phyloP scores from a whole-genome alignment of 2,113 vertebrate species.

The Nycticryphes semicollaris region DNA sequence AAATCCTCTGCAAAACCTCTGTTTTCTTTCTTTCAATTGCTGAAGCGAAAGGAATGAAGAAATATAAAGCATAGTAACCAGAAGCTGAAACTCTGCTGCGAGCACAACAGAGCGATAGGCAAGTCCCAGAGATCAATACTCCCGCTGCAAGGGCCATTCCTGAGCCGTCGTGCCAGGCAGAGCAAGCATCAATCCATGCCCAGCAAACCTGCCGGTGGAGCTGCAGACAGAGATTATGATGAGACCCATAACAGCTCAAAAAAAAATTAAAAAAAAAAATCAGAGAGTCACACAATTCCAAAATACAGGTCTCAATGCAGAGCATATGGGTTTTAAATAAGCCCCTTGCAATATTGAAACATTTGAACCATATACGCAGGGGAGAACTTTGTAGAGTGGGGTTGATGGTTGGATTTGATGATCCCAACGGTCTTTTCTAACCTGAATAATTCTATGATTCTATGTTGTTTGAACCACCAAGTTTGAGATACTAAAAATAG shows the following conservation, averaged over 20 bases:
- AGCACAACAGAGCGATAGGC: accelerated
- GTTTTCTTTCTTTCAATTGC: neutral
- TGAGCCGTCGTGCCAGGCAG: accelerated
- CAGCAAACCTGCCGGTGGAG: neutral
- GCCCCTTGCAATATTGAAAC: neutral
- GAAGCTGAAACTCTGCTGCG: neutral
- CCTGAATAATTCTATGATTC: too few relatives aligned
- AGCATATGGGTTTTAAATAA: neutral
- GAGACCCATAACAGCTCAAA: neutral
- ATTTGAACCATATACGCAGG: neutral
- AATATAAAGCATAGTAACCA: neutral
- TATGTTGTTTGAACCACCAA: neutral
- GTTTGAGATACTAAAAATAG: neutral
- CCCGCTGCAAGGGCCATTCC: neutral
- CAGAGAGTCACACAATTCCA: neutral
- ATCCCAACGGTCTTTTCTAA: too few relatives aligned
- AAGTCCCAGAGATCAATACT: neutral
- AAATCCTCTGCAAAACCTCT: neutral
- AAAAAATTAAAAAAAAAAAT: neutral
- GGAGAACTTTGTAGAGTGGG: too few relatives aligned
- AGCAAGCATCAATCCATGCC: neutral
- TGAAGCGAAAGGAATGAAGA: neutral
- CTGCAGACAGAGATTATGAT: neutral
- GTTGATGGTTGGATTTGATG: too few relatives aligned
- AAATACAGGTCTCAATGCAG: neutral